Base-by-base conservation (phyloP, 2,888 invertebrate genomes). In the Elysia crispata region DNA sequence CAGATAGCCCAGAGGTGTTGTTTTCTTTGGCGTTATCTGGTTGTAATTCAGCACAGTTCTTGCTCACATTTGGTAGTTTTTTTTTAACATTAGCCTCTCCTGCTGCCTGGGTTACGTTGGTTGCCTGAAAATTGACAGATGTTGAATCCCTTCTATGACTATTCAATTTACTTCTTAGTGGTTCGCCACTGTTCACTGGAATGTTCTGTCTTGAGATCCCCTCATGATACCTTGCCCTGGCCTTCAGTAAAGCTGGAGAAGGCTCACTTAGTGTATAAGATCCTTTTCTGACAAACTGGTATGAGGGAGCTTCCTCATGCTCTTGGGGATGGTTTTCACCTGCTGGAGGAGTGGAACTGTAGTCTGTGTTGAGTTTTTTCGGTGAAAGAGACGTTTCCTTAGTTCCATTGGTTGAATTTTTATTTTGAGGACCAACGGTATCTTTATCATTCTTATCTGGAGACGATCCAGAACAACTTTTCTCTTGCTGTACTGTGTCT, bases 251-350 rank as follows among this genome's bases (percentile, higher is more conserved):
- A 83, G 95, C 94, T 0, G 96, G 95, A 88, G 96, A 96, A 0
- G 97, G 96, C 30, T 94, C 93, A 0, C 96, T 94, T 70, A 97
- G 91, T 0, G 95, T 95, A 88, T 96, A 97, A 0, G 97, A 97
- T 82, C 95, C 95, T 87, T 95, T 95, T 75, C 96, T 93, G 18
- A 95, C 93, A 77, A 89, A 88, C 33, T 57, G 80, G 60, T 41
- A 54, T 11, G 28, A 23, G 20, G 76, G 76, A 25, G 80, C 41
- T 49, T 28, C 50, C 11, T 50, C 31, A 31, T 67, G 41, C 11
- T 66, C 75, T 28, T 41, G 41, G 41, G 41, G 41, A 41, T 41
- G 41, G 23, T 15, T 60, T 60, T 60, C 60, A 3, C 18, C 25
- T 25, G 49, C 6, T 0, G 64, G 57, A 33, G 20, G 54, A 20